Conservation (phyloP, 2,113 vertebrate species). For the Sclerurus mexicanus region DNA sequence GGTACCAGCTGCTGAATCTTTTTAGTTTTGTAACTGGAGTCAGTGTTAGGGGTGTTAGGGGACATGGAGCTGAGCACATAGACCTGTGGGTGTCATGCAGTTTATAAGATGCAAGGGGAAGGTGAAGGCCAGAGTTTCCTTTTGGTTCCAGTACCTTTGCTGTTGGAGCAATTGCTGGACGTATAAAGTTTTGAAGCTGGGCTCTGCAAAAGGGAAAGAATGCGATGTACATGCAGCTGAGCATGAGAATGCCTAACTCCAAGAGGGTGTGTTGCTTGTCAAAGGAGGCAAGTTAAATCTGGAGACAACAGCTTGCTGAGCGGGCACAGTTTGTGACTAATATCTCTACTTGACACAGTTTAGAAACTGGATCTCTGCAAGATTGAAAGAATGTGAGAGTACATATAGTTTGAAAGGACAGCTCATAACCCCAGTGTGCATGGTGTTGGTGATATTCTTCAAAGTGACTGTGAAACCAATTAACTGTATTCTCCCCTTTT, state of each 20-base stretch:
- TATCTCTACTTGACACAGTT: background rate
- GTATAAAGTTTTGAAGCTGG: background rate
- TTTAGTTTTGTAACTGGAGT: background rate
- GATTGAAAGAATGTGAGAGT: background rate
- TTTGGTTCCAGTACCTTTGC: background rate
- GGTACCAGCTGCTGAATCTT: background rate
- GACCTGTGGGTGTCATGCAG: background rate
- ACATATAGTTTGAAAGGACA: background rate
- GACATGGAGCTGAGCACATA: fast-evolving
- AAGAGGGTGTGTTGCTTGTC: background rate
- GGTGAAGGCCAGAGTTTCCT: background rate
- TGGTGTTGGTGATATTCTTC: background rate
- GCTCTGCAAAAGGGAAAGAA: background rate
- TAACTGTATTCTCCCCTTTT: background rate
- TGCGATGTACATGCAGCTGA: background rate
- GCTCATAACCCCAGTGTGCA: background rate
- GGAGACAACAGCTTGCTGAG: background rate
- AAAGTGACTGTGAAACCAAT: background rate
- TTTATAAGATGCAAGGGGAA: background rate
- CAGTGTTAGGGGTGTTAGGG: background rate
- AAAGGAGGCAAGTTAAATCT: background rate
- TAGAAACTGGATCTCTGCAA: background rate
- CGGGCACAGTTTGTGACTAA: background rate
- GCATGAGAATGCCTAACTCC: background rate
- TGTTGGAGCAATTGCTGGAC: background rate